Base-by-base conservation (phyloP, 2,113 vertebrate genomes). In the Vulpes lagopus region DNA sequence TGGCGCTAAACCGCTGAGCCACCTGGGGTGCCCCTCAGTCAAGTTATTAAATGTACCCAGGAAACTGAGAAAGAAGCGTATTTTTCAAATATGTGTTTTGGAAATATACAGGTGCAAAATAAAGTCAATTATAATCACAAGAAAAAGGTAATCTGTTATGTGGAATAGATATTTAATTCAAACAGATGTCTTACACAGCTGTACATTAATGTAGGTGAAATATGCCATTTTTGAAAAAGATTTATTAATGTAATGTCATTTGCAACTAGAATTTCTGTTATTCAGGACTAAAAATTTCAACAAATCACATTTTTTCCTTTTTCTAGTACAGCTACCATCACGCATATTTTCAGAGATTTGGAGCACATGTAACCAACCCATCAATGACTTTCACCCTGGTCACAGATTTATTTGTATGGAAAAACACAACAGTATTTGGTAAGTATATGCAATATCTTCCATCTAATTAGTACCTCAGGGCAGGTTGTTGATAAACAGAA, bases 391-490 rank as follows among this genome's bases (percentile, higher is more conserved):
- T 98, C 64, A 96, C 51, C 92, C 97, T 98, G 96, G 96, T 51
- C 90, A 97, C 89, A 94, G 71, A 94, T 93, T 65, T 91, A 95
- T 98, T 97, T 98, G 94, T 96, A 92, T 65, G 79, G 87, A 97
- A 97, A 97, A 97, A 97, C 94, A 98, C 95, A 98, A 73, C 43
- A 96, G n/a, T 88, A 96, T 95, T 97, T 96, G 49, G 80, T 97
- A 96, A 97, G 95, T 97, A 96, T 97, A 92, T 98, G 89, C 84
- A 98, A 23, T 93, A 97, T 69, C 74, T 94, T 97, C 38, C 5
- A 89, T 87, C 62, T 99, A 99, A 99, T 99, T 98, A 98, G 97
- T 97, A 98, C 98, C 98, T 97, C 89, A 80, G 98, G 98, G 96
- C 49, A 98, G 85, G 85, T 59, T 98, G 96, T 95, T 98, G 97